phyloP scores from a whole-genome alignment of 2,888 invertebrate genomes.

The Parnassius apollo region DNA sequence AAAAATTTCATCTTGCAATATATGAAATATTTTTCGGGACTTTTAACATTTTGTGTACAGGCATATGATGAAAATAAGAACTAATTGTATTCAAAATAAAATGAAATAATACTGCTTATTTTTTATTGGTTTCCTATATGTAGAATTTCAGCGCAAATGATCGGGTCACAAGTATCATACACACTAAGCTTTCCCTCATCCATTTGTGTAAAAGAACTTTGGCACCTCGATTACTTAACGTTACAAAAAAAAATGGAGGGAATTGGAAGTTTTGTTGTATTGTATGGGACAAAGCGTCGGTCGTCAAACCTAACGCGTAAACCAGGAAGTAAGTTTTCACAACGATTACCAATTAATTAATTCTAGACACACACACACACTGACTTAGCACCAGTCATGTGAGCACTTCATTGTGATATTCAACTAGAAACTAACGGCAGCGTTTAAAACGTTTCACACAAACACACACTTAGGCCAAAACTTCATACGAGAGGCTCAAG shows the following conservation, averaged over 20 bases:
- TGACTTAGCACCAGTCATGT: conserved; percentile 3
- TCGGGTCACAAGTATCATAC: too few relatives aligned
- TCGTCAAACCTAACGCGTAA: neutral
- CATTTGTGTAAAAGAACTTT: conserved; percentile 31
- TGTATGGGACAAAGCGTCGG: neutral
- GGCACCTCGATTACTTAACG: conserved; percentile 35
- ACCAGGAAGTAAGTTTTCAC: neutral
- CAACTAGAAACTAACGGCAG: neutral
- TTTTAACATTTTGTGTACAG: too few relatives aligned
- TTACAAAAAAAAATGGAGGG: conserved; percentile 42
- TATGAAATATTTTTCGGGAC: too few relatives aligned
- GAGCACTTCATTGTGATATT: neutral
- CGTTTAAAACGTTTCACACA: too few relatives aligned
- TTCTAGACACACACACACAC: neutral
- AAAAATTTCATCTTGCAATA: too few relatives aligned
- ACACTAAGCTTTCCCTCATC: neutral
- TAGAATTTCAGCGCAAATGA: too few relatives aligned
- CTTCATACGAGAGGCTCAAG: too few relatives aligned
- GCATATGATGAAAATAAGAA: too few relatives aligned
- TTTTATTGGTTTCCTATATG: too few relatives aligned
- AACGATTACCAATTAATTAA: conserved; percentile 1
- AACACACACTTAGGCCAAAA: too few relatives aligned
- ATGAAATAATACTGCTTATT: neutral
- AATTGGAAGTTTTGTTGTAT: conserved; percentile 38
- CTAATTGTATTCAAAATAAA: too few relatives aligned